A percentile compares a stretch with the other conserved stretches of the same genome.
phyloP scores from a whole-genome alignment of 2,888 invertebrate species.

The Netelia melanura region DNA sequence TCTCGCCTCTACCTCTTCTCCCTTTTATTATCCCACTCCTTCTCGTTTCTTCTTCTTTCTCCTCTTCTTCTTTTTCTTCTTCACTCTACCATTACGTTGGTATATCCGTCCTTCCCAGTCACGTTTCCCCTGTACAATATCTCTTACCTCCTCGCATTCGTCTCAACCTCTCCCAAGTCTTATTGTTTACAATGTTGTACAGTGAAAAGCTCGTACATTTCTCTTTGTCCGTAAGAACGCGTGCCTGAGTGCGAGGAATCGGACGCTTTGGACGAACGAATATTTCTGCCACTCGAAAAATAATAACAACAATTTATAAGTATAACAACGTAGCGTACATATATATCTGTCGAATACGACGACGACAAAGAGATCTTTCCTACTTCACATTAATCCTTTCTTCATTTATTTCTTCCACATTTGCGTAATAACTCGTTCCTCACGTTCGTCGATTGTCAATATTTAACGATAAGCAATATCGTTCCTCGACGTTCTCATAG shows the following conservation, averaged over 20 bases:
- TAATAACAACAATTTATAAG: too few species aligned
- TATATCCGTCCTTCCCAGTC: constrained; percentile 43
- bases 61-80: constrained; percentile 57
- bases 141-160: constrained; percentile 16
- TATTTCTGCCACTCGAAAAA: too few species aligned
- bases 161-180: constrained; percentile 56
- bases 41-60: constrained; percentile 64
- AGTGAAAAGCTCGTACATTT: constrained; percentile 29
- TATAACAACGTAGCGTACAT: too few species aligned
- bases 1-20: constrained; percentile 58
- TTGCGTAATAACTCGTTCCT: too few species aligned
- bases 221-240: constrained; percentile 23
- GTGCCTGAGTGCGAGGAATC: constrained; percentile 10
- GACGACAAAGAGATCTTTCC: too few species aligned
- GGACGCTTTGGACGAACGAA: too few species aligned
- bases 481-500: too few species aligned
- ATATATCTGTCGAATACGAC: too few species aligned
- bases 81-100: constrained; percentile 52
- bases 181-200: constrained; percentile 64
- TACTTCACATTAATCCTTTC: too few species aligned
- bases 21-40: constrained; percentile 55
- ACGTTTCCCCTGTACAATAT: not conserved
- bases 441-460: too few species aligned
- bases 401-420: too few species aligned
- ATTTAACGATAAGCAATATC: too few species aligned